phyloP scores from a whole-genome alignment of 2,888 invertebrate genomes.

The Heliconius cydno region DNA sequence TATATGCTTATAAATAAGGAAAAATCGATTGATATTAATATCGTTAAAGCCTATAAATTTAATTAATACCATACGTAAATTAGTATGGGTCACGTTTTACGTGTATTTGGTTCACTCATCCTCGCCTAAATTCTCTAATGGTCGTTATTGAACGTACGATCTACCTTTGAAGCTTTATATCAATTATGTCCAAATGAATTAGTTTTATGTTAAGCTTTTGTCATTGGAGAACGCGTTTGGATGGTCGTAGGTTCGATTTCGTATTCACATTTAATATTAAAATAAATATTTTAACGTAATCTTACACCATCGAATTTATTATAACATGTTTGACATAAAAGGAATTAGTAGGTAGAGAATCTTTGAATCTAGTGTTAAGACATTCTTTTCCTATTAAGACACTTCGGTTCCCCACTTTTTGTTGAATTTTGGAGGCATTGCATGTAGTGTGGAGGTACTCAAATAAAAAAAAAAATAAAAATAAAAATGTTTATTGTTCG shows the following conservation, averaged over 20 bases:
- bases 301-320: too few species aligned
- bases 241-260: background rate
- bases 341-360: background rate
- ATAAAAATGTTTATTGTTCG: too few species aligned
- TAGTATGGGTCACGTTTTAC: background rate
- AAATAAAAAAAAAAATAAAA: too few species aligned
- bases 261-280: too few species aligned
- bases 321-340: too few species aligned
- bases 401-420: background rate
- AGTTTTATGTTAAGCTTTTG: background rate
- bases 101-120: background rate
- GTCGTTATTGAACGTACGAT: background rate
- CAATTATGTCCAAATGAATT: slow-evolving; percentile 8
- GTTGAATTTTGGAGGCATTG: background rate
- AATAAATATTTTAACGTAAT: too few species aligned
- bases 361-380: background rate
- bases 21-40: background rate
- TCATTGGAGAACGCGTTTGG: background rate
- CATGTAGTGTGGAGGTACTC: background rate
- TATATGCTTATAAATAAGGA: too few species aligned
- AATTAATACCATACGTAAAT: background rate
- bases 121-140: background rate
- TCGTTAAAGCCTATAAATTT: background rate
- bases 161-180: slow-evolving; percentile 8
- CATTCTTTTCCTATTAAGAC: background rate